Percentiles rank a stretch among this genome's conserved stretches.
Evolutionary conservation across 2,888 invertebrate genomes (phyloP).

Genomic region (Gastracanthus pulcherrimus): DNA sequence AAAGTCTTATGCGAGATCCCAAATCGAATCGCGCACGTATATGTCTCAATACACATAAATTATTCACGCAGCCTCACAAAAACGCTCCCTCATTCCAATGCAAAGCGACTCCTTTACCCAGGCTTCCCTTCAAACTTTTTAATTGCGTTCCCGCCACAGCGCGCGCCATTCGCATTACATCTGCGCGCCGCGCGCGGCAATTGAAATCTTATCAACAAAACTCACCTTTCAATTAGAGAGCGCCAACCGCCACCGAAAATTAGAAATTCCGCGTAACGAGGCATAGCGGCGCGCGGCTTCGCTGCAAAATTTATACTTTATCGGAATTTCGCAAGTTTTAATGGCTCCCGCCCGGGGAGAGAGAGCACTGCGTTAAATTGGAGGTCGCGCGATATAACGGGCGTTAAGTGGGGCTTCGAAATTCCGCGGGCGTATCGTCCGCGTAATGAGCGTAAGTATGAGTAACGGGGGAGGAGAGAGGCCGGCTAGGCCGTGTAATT

Average conservation of each 20-base stretch:
- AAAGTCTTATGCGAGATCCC: too few relatives aligned
- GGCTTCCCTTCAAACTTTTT: constrained; percentile 31
- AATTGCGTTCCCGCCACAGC: constrained; percentile 3
- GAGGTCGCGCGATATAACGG: constrained; percentile 30
- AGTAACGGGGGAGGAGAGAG: constrained; percentile 60
- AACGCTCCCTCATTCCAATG: too few relatives aligned
- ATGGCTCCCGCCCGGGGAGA: constrained; percentile 7
- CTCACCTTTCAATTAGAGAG: constrained; percentile 35
- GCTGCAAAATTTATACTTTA: constrained; percentile 44
- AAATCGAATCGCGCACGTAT: too few relatives aligned
- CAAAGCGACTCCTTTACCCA: too few relatives aligned
- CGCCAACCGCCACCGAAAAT: neutral
- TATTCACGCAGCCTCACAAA: too few relatives aligned
- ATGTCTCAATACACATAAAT: too few relatives aligned
- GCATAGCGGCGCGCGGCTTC: neutral
- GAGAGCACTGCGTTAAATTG: constrained; percentile 10
- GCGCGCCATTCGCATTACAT: too few relatives aligned
- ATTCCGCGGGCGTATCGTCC: constrained; percentile 47
- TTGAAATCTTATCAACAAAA: constrained; percentile 38
- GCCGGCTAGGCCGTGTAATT: neutral
- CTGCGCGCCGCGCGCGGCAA: neutral
- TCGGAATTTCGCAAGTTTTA: constrained; percentile 52
- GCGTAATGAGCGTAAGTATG: constrained; percentile 61
- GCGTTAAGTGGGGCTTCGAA: constrained; percentile 46
- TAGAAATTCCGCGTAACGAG: constrained; percentile 34